Evolutionary conservation across 2,113 vertebrate genomes (phyloP), one percentile per base, ranked within the genome.

Genomic region (Mastomys coucha): DNA sequence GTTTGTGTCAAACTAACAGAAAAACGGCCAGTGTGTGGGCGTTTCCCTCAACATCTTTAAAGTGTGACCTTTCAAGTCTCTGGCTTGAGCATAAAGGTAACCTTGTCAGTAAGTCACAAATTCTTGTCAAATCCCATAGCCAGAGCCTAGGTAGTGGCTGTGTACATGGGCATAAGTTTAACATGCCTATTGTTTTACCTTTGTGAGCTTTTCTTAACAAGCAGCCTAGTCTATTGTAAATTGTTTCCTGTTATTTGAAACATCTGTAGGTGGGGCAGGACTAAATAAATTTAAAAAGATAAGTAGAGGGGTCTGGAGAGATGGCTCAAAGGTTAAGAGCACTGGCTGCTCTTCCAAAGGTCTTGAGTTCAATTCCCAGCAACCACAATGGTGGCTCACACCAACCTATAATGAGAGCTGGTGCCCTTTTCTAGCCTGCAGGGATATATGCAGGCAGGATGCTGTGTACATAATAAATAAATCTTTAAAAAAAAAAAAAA

Each of bases 181-280:
- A 72, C 36, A 72, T 80, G 69, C 60, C 36, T 45, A 9, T 51
- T 51, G 69, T 88, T 82, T 73, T 45, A 58, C 76, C 93, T 73
- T 65, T 20, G 60, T 26, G 33, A 9, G 28, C 51, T 78, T 82
- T 88, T 88, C 58, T 60, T 56, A 84, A 69, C 31, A 69, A 60
- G 73, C 49, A 53, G 19, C 31, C 45, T 85, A 31, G 65, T 63
- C 70, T 67, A 51, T 80, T 51, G 72, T 89, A 67, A 80, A 7
- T 96, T 67, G 36, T 85, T 72, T 93, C 14, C 69, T 94, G 24
- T 73, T 89, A 17, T 39, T 93, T 56, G 75, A 65, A 65, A 28
- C 14, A 45, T 67, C 65, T 24, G 24, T 67, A 65, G 10, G 63
- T 24, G 63, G 63, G 24, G 22, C 2, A 13, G 12, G 9, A 26